phyloP scores from a whole-genome alignment of 2,888 invertebrate genomes.

The Drosophila sordidula region DNA sequence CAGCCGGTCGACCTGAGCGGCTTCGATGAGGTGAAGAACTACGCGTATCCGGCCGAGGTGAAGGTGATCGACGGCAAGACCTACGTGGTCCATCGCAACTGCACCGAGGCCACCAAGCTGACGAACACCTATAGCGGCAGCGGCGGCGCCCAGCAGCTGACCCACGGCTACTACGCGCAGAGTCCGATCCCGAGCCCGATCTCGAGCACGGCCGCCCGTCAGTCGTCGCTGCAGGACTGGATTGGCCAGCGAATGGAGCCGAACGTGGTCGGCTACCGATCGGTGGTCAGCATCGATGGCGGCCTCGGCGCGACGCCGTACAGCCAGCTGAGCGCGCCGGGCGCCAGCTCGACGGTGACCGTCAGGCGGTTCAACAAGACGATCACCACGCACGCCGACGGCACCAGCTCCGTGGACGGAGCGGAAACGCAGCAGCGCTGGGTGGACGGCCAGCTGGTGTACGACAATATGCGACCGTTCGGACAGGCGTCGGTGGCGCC shows the following conservation, averaged over 20 bases:
- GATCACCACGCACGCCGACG: slow-evolving; percentile 74
- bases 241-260: slow-evolving; percentile 75
- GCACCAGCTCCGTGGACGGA: slow-evolving; percentile 77
- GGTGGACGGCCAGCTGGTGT: slow-evolving; percentile 81
- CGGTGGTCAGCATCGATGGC: slow-evolving; percentile 73
- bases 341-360: slow-evolving; percentile 66
- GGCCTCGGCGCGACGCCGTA: slow-evolving; percentile 17
- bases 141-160: slow-evolving; percentile 41
- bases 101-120: slow-evolving; percentile 77
- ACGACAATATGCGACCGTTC: slow-evolving; percentile 78
- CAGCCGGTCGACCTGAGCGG: slow-evolving; percentile 74
- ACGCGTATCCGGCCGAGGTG: slow-evolving; percentile 82
- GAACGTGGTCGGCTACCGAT: slow-evolving; percentile 79
- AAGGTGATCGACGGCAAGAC: slow-evolving; percentile 83
- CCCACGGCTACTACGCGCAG: slow-evolving; percentile 30
- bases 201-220: slow-evolving; percentile 50
- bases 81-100: slow-evolving; percentile 83
- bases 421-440: slow-evolving; percentile 80
- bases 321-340: slow-evolving; percentile 46
- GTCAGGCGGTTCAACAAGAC: slow-evolving; percentile 79
- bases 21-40: slow-evolving; percentile 82
- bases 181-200: too few relatives aligned
- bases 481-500: slow-evolving; percentile 73
- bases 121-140: slow-evolving; percentile 47
- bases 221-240: slow-evolving; percentile 78